phyloP scores from a whole-genome alignment of 2,888 invertebrate species.

The Apantesis nais region DNA sequence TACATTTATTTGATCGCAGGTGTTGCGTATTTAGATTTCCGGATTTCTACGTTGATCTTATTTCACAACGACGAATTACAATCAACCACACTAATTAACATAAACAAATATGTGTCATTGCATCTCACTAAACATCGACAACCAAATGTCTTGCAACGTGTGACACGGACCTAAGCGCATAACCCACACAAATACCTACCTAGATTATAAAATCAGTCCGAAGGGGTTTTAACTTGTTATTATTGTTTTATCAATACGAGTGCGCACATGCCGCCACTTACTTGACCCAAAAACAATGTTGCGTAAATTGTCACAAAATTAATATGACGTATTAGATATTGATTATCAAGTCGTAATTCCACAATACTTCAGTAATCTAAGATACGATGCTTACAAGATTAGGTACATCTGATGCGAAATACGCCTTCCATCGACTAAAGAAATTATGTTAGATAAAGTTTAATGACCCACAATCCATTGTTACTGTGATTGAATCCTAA shows the following conservation, averaged over 20 bases:
- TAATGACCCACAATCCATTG: slow-evolving; percentile 3
- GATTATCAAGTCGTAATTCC: slow-evolving; percentile 27
- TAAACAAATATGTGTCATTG: slow-evolving; percentile 22
- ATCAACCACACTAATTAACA: slow-evolving; percentile 15
- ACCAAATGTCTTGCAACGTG: background rate
- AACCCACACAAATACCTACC: background rate
- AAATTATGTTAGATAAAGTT: background rate
- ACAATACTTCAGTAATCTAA: slow-evolving; percentile 10
- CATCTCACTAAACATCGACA: background rate
- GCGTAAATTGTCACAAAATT: slow-evolving; percentile 34
- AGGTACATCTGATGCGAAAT: slow-evolving; percentile 6
- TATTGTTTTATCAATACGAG: slow-evolving; percentile 30
- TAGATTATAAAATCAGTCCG: slow-evolving; percentile 6
- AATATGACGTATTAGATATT: slow-evolving; percentile 17
- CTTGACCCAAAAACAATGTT: slow-evolving; percentile 44
- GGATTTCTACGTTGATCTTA: slow-evolving; percentile 25
- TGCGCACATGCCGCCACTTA: slow-evolving; percentile 22
- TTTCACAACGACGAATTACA: slow-evolving; percentile 24
- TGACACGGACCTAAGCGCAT: background rate
- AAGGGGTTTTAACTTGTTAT: slow-evolving; percentile 18
- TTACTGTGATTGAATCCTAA: slow-evolving; percentile 1
- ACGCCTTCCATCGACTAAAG: background rate
- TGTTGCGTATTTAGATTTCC: slow-evolving; percentile 25
- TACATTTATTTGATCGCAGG: background rate
- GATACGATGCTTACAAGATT: background rate